Evolutionary conservation across 2,113 vertebrate genomes (phyloP), one percentile per base, ranked within the genome.

Genomic region (Budorcas taxicolor): DNA sequence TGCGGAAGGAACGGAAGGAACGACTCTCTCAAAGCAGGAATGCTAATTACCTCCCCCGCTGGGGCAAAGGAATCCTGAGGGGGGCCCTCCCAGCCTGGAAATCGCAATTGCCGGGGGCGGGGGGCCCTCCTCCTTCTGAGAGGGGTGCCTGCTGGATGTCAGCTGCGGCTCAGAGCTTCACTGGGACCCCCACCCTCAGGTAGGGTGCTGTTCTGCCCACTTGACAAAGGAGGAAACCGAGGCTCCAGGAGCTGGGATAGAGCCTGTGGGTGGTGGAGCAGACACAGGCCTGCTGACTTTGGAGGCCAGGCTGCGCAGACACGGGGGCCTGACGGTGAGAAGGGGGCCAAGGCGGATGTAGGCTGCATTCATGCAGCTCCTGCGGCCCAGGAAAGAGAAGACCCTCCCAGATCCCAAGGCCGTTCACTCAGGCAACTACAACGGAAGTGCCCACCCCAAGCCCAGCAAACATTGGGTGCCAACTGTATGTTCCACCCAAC

Each of bases 271-370:
- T 0, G 0, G 6, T 2, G 3, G 33, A 7, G 27, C 58, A 27
- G 60, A 57, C 9, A 2, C 57, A 13, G 27, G 33, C 84, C 25
- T 13, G 21, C 21, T 0, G 40, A 47, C 60, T 19, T 4, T 7
- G 4, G 1, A 33, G 33, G 4, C 15, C 1, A 0, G 0, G 36
- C 33, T 12, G 11, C n/a, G 7, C 23, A 27, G 83, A 11, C 6
- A n/a, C 6, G 3, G 3, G 4, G 15, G 31, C 7, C 1, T 29
- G 31, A 16, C 0, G 6, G 16, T 0, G 3, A n/a, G 25, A 33
- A 33, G 60, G 8, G 13, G 4, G 47, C 31, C 0, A 1, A 1
- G 0, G 1, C 0, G 33, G 19, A 6, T 15, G 14, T 9, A 13
- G 50, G 3, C 3, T 2, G 17, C 3, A 23, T 25, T 71, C 81